A percentile compares a stretch with the other conserved stretches of the same genome.
Conservation (phyloP, 53 echinoderm and acorn worm genomes). For the Astropecten irregularis region DNA sequence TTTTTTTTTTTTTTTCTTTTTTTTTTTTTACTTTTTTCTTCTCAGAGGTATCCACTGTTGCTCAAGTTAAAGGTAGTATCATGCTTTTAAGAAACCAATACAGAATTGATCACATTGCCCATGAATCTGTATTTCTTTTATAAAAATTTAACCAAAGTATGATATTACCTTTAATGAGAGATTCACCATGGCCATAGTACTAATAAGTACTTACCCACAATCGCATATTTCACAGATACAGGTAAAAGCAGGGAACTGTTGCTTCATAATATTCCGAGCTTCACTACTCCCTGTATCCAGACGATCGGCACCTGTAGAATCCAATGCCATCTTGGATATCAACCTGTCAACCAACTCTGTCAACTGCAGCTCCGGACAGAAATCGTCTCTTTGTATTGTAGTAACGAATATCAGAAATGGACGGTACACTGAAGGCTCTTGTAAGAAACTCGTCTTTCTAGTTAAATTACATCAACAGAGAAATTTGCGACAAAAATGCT, state of each 20-base stretch:
- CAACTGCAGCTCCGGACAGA: background rate
- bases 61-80: too few species aligned
- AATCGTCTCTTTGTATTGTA: background rate
- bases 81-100: too few species aligned
- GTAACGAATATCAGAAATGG: background rate
- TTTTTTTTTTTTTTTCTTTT: too few species aligned
- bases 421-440: background rate
- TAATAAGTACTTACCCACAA: constrained; percentile 93
- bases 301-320: background rate
- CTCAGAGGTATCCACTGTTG: too few species aligned
- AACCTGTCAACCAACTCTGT: background rate
- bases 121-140: too few species aligned
- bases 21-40: too few species aligned
- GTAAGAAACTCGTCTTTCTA: background rate
- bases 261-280: constrained; percentile 49
- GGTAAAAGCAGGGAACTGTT: constrained; percentile 78
- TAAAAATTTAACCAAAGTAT: too few species aligned
- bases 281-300: constrained; percentile 54
- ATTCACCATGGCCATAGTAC: too few species aligned
- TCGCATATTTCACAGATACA: constrained; percentile 90
- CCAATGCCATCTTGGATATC: constrained; percentile 6
- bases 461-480: background rate
- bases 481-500: background rate
- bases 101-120: too few species aligned
- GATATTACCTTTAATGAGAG: too few species aligned